phyloP scores from a whole-genome alignment of 2,797 vertebrate species.

The Crenuchus spilurus region DNA sequence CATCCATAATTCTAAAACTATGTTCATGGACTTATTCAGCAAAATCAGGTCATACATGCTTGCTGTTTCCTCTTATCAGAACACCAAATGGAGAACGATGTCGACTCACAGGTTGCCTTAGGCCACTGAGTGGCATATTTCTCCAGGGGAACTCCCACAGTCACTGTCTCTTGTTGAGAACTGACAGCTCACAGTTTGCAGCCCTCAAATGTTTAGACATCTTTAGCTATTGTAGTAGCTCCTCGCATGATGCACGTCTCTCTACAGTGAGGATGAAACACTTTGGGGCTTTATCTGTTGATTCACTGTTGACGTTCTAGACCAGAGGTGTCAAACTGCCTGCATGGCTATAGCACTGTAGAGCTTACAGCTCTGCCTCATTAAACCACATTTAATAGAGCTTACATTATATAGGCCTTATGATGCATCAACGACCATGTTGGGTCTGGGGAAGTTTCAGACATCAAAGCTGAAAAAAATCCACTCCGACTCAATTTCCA shows the following conservation, averaged over 20 bases:
- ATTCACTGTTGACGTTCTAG: not conserved
- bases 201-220: not conserved
- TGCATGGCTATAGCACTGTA: too few species aligned
- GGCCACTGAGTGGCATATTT: not conserved
- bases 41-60: not conserved
- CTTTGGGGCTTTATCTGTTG: not conserved
- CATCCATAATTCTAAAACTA: not conserved
- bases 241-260: not conserved
- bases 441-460: too few species aligned
- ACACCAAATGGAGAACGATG: not conserved
- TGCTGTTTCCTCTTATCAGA: not conserved
- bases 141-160: not conserved
- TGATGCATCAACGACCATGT: too few species aligned
- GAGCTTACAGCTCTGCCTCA: too few species aligned
- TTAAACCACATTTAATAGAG: too few species aligned
- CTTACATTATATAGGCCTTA: too few species aligned
- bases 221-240: not conserved
- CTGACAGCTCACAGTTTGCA: not conserved
- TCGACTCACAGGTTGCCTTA: not conserved
- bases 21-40: not conserved
- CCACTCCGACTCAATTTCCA: too few species aligned
- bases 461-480: too few species aligned
- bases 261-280: not conserved
- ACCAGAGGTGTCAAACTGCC: not conserved
- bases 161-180: not conserved